Evolutionary conservation across 2,113 vertebrate species (phyloP), one percentile per base, ranked within the genome.

Genomic region (Erythrocercus mccallii): DNA sequence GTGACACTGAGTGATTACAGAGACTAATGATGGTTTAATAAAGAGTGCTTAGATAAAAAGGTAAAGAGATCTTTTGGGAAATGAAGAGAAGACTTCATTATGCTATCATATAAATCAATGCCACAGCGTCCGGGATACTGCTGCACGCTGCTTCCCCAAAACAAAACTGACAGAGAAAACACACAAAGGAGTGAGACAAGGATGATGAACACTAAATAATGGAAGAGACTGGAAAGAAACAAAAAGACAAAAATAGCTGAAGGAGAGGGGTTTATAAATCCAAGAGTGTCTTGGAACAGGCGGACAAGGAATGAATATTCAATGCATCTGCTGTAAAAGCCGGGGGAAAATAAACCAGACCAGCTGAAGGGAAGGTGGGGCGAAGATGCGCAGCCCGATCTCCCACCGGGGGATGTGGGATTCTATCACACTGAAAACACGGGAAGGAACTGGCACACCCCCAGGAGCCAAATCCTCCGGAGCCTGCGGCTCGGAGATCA

Each of bases 71-170:
- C 40, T 58, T 42, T 15, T 45, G 64, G n/a, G 58, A 73, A 92
- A 73, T 38, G 51, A 51, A 94, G 25, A 92, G 38, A 95, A 86
- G 84, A 91, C 73, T 60, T 78, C 56, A 81, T 91, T 92, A 81
- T 68, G 54, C 38, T 68, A 37, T 23, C 45, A 24, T 9, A 72
- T 72, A 82, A 92, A 95, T 72, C 79, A 92, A 13, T 22, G 73
- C 53, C 69, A 71, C 35, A 51, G 56, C 0, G 0, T 12, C 38
- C 16, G 4, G 51, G 38, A 50, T 21, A 8, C 33, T 20, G 65
- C 22, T 18, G 61, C 25, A 61, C 0, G 0, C 73, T 56, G 61
- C 70, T 42, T 81, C 65, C 53, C 37, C 71, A 40, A 15, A 33
- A 86, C 47, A 73, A 50, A 70, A 73, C 37, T 0, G 15, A 16